Conservation (phyloP, 1,140 invertebrate genomes). For the Cecropterus lyciades region DNA sequence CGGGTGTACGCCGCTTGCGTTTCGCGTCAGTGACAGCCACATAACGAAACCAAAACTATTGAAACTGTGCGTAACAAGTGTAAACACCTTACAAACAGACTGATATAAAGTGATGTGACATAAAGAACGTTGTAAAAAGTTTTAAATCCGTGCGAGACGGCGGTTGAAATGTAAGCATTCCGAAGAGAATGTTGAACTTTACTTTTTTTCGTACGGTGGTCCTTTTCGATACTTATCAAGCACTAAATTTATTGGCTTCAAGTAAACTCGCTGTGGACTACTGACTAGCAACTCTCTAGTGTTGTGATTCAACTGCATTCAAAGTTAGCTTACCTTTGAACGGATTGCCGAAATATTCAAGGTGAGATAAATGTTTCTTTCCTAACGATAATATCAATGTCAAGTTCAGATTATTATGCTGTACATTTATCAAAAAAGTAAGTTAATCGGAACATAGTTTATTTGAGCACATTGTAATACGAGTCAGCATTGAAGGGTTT, state of each 20-base stretch:
- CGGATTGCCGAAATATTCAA: slow-evolving; percentile 75
- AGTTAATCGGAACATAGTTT: too few relatives aligned
- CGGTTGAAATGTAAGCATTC: slow-evolving; percentile 79
- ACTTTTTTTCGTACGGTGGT: slow-evolving; percentile 71
- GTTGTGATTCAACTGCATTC: slow-evolving; percentile 53
- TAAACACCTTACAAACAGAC: slow-evolving; percentile 42
- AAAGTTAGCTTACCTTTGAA: slow-evolving; percentile 54
- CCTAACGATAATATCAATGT: slow-evolving; percentile 4
- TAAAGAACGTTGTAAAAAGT: slow-evolving; percentile 46
- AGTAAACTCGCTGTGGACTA: slow-evolving; percentile 46
- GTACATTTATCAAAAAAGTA: too few relatives aligned
- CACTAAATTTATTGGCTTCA: slow-evolving; percentile 51
- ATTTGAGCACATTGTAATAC: too few relatives aligned
- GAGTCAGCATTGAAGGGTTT: too few relatives aligned
- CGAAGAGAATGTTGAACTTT: slow-evolving; percentile 80
- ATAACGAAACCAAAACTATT: slow-evolving; percentile 66
- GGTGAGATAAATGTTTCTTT: slow-evolving; percentile 54
- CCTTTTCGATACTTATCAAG: slow-evolving; percentile 73
- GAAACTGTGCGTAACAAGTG: slow-evolving; percentile 52
- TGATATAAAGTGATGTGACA: slow-evolving; percentile 45
- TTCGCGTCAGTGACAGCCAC: slow-evolving; percentile 70
- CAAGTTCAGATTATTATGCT: slow-evolving; percentile 1
- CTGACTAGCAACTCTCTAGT: slow-evolving; percentile 51
- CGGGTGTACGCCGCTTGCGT: slow-evolving; percentile 51
- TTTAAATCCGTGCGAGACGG: slow-evolving; percentile 48